A percentile compares a stretch with the other conserved stretches of the same genome.
These are phyloP conservation scores for Labeo rohita DNA, from an alignment of 2,113 vertebrate species.

Conservation along the genomic window DNA sequence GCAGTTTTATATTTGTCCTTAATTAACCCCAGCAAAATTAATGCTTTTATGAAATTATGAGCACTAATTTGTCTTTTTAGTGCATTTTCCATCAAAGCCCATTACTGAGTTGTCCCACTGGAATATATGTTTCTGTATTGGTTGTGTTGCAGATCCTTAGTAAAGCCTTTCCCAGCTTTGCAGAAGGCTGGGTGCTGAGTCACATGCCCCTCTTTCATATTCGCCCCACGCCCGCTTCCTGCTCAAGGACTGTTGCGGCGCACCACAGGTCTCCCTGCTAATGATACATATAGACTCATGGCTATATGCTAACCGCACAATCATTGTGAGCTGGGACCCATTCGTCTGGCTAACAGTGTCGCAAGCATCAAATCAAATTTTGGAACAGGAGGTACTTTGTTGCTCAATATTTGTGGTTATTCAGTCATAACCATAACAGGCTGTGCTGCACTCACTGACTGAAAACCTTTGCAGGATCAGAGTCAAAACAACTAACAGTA, in stretches of 20 bases:
- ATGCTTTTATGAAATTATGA: background rate
- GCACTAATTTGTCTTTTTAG: background rate
- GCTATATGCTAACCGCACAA: slow-evolving; percentile 29
- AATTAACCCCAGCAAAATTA: background rate
- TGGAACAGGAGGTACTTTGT: slow-evolving; percentile 23
- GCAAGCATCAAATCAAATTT: background rate
- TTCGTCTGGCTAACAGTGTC: slow-evolving; percentile 16
- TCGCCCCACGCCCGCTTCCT: slow-evolving; percentile 35
- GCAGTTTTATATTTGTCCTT: background rate
- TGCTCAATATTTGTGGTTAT: slow-evolving; percentile 18
- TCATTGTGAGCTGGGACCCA: background rate
- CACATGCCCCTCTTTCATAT: slow-evolving; percentile 33
- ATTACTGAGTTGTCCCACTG: background rate
- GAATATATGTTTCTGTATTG: background rate
- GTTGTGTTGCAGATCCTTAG: background rate
- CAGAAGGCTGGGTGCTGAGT: slow-evolving; percentile 18
- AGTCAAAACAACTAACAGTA: background rate
- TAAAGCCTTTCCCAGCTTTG: background rate
- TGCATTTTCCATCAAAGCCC: background rate
- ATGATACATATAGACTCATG: slow-evolving; percentile 25
- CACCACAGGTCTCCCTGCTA: slow-evolving; percentile 4
- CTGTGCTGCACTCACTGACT: background rate
- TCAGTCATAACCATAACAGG: slow-evolving; percentile 11
- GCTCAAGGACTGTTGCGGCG: slow-evolving; percentile 20
- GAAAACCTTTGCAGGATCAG: background rate